Conservation (phyloP, 2,888 invertebrate species). For the Drosophila lacicola region DNA sequence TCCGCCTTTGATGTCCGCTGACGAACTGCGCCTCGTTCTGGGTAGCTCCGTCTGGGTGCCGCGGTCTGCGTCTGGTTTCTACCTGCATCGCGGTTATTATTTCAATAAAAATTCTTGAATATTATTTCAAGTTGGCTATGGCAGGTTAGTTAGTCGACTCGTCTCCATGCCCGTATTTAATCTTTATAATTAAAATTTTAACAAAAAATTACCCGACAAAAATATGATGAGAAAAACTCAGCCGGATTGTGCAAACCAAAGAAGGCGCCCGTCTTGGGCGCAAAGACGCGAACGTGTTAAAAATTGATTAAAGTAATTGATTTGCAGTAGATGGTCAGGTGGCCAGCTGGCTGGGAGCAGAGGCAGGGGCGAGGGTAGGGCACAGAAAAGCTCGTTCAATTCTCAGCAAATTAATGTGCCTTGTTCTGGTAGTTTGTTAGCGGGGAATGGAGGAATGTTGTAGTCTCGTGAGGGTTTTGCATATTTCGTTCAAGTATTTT, state of each 20-base stretch:
- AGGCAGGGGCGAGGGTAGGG: background rate
- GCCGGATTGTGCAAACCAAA: slow-evolving; percentile 28
- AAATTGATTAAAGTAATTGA: slow-evolving; percentile 78
- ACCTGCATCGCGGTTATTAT: slow-evolving; percentile 67
- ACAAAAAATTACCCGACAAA: slow-evolving; percentile 45
- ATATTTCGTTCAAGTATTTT: slow-evolving; percentile 30
- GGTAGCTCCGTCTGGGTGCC: slow-evolving; percentile 30
- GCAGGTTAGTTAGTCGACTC: slow-evolving; percentile 65
- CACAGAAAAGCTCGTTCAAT: slow-evolving; percentile 1
- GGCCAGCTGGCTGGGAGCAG: background rate
- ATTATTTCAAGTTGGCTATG: slow-evolving; percentile 76
- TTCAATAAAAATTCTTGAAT: slow-evolving; percentile 80
- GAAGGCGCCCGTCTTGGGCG: slow-evolving; percentile 47
- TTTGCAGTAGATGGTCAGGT: slow-evolving; percentile 51
- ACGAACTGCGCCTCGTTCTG: slow-evolving; percentile 58
- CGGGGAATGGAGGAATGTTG: slow-evolving; percentile 29
- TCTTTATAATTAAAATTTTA: slow-evolving; percentile 76
- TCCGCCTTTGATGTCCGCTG: slow-evolving; percentile 76
- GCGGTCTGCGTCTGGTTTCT: slow-evolving; percentile 20
- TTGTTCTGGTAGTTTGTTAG: slow-evolving; percentile 38
- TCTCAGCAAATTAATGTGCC: slow-evolving; percentile 36
- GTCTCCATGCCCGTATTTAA: slow-evolving; percentile 60
- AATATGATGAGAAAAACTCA: slow-evolving; percentile 22
- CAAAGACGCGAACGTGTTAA: slow-evolving; percentile 71
- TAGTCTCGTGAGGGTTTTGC: slow-evolving; percentile 21